Conservation (phyloP, 2,113 vertebrate genomes). For the Onychorhynchus coronatus region DNA sequence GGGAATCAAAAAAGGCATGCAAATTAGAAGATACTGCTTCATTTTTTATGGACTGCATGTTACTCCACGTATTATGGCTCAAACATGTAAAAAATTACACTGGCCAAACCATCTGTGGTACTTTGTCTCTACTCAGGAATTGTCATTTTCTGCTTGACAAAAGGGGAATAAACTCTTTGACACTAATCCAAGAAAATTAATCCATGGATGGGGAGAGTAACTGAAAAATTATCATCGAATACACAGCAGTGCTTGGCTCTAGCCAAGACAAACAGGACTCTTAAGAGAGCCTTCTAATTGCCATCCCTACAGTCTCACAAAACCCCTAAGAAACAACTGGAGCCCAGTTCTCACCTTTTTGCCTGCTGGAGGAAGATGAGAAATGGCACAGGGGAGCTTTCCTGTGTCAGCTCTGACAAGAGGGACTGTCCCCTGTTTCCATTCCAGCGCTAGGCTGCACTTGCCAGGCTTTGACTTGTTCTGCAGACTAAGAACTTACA, state of each 20-base stretch:
- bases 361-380: neutral
- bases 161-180: neutral
- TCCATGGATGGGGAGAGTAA: neutral
- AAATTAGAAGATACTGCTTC: neutral
- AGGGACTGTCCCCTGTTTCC: neutral
- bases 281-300: neutral
- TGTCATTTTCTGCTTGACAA: neutral
- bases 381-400: neutral
- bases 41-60: neutral
- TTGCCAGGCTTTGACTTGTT: neutral
- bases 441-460: neutral
- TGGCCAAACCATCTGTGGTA: neutral
- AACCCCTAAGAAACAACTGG: neutral
- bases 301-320: neutral
- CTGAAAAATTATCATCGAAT: neutral
- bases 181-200: neutral
- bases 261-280: neutral
- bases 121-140: neutral
- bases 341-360: neutral
- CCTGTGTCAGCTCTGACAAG: neutral
- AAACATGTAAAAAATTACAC: neutral
- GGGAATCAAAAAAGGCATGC: neutral
- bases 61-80: neutral
- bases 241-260: neutral
- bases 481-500: slow-evolving; percentile 44